Evolutionary conservation across 2,113 vertebrate genomes (phyloP).

Genomic region (Microcebus murinus): DNA sequence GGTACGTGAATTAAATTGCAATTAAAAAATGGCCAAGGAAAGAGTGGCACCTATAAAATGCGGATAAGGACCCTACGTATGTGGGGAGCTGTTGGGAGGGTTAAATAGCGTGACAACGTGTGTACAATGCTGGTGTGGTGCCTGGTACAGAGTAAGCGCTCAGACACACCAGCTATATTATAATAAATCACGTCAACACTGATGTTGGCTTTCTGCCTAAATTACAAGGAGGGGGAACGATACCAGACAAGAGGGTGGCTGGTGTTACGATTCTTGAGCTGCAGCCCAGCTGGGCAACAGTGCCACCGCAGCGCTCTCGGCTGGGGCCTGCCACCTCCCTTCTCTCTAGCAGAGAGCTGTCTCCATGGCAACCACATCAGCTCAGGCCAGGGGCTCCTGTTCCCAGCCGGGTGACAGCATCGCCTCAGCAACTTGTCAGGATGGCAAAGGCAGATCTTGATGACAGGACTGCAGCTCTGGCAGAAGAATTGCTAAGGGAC

Average conservation of each 20-base stretch:
- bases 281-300: constrained; percentile 58
- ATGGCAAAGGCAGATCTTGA: constrained; percentile 59
- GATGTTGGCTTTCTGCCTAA: constrained; percentile 35
- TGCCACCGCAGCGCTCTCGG: background rate
- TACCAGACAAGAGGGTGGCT: background rate
- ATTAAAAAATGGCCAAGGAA: constrained; percentile 12
- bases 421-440: constrained; percentile 72
- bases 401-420: constrained; percentile 63
- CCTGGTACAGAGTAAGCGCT: background rate
- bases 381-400: constrained; percentile 57
- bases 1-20: background rate
- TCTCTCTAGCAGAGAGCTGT: background rate
- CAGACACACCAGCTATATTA: background rate
- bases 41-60: background rate
- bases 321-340: constrained; percentile 31
- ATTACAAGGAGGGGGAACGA: background rate
- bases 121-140: background rate
- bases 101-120: accelerated
- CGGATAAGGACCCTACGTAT: accelerated
- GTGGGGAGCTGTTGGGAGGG: background rate
- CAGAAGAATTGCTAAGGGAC: constrained; percentile 61
- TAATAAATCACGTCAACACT: background rate
- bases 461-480: constrained; percentile 33
- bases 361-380: constrained; percentile 74
- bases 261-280: background rate